Evolutionary conservation across 2,888 invertebrate species (phyloP), one percentile per base, ranked within the genome.

Genomic region (Dryococelus australis): DNA sequence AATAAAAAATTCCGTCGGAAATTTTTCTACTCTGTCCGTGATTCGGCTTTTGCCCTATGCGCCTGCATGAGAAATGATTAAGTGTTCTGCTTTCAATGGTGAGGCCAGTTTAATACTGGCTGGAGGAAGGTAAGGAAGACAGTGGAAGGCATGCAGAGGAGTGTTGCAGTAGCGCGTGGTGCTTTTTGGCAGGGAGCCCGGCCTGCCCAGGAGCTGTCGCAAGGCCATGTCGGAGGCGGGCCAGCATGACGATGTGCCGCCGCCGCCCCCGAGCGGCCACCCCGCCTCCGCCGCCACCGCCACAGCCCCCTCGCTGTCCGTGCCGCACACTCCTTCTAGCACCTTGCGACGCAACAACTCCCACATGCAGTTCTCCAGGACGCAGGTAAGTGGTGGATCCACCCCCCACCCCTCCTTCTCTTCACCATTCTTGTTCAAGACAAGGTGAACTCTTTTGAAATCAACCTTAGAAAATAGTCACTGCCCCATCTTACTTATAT

Each of bases 211-310:
- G 28, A 78, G 86, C 9, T 86, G 86, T 53, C 43, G 89, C 10
- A 89, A 89, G 81, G 88, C 89, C 27, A 87, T 88, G 87, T 88
- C 88, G 26, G 89, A 89, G 47, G 43, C 88, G 43, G 88, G 88
- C 24, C 87, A 87, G 24, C 85, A 53, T 27, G 84, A 85, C 24
- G 79, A 20, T 26, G 84, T 27, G 16, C 83, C 83, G 47, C 84
- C 84, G 27, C 86, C 87, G 10, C 84, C 78, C 5, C 26, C 83
- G 26, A 81, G 85, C 43, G 78, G 65, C 80, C 86, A 85, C 78
- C 80, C 86, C 12, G 27, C 83, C 83, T 83, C 86, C 84, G 51
- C 86, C 86, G 3, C 47, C 47, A 0, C 20, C 83, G 83, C 85
- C 80, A 85, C 87, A 27, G 79, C 87, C 4, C 47, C 85, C 43